Base-by-base conservation (phyloP, 2,113 vertebrate genomes). In the Talpa occidentalis region DNA sequence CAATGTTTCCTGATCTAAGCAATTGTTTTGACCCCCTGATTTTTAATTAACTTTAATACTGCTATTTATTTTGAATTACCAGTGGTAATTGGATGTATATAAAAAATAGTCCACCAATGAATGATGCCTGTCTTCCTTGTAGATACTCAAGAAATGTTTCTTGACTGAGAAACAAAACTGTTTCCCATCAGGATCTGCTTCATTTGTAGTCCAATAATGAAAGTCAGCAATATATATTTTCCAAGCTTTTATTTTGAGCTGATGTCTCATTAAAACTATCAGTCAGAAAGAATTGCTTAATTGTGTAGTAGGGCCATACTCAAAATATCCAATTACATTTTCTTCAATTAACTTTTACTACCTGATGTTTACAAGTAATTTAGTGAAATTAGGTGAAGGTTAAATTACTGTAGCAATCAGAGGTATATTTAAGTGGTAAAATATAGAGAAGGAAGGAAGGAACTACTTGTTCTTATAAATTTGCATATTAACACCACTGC, bases 341-440 rank as follows among this genome's bases (percentile, higher is more conserved):
- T 94, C 69, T 96, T 94, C 91, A 95, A 91, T 96, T 92, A 96
- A 77, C 82, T 94, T 94, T 96, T 96, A 94, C 73, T 95, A 76
- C 67, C 62, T 88, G 54, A 85, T 93, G 60, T 95, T 96, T 97
- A 94, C 72, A 96, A 95, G 78, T 76, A 86, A 94, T 91, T 95
- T 90, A 91, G 67, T 90, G 69, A 89, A 96, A 94, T 96, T 94
- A 95, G 85, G 88, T 93, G 74, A 94, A 96, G 77, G 85, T 95
- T 95, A 97, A 94, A 93, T 97, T 90, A 90, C 90, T 92, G 26
- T 79, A 88, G 86, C 56, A 96, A 94, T 97, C 95, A 96, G 47
- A 94, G 81, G 69, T 94, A 10, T 88, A 92, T 44, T 94, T 95
- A 94, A 96, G 67, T 91, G 37, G 78, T 72, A 95, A 94, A 86